Evolutionary conservation across 2,888 invertebrate species (phyloP), one percentile per base, ranked within the genome.

Genomic region (Drosophila tanythrix): DNA sequence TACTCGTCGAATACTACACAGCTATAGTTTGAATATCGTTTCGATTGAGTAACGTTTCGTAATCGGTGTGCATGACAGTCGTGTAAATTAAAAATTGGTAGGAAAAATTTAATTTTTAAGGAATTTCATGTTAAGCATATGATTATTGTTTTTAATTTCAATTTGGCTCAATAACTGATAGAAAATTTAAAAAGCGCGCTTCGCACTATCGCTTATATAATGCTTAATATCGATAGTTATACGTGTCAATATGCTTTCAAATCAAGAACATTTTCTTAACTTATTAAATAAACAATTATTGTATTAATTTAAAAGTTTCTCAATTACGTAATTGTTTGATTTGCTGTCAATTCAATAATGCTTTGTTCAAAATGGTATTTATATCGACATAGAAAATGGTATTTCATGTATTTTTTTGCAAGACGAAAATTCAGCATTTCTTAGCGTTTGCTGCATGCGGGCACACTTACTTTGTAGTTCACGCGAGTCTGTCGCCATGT

Each of bases 401-500:
- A 1, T 21, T 7, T 56, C 43, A 2, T 31, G 78, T 76, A 78
- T 79, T 62, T 63, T 73, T 65, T 36, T 7, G 2, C 3, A 52
- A n/a, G 15, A 31, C n/a, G n/a, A 60, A 57, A 46, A 25, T 53
- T 33, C 15, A 6, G 21, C 31, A 43, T 60, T 51, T 76, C 62
- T 61, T 56, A 18, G n/a, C 35, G 31, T 31, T 69, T 36, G 27
- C 10, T 55, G 0, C 4, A 46, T n/a, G 52, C 50, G 64, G 64
- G 33, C 78, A 74, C 70, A 64, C 65, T 72, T n/a, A 46, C 36
- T 51, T 75, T 38, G 69, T 81, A 81, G 79, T 79, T 81, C 81
- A 76, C 74, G 77, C 79, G 81, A 81, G 74, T 58, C 74, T 78
- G 79, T 78, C 79, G 79, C 79, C 79, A 80, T 80, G 79, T 80